Evolutionary conservation across 2,113 vertebrate species (phyloP), one percentile per base, ranked within the genome.

Genomic region (Rhea americana): DNA sequence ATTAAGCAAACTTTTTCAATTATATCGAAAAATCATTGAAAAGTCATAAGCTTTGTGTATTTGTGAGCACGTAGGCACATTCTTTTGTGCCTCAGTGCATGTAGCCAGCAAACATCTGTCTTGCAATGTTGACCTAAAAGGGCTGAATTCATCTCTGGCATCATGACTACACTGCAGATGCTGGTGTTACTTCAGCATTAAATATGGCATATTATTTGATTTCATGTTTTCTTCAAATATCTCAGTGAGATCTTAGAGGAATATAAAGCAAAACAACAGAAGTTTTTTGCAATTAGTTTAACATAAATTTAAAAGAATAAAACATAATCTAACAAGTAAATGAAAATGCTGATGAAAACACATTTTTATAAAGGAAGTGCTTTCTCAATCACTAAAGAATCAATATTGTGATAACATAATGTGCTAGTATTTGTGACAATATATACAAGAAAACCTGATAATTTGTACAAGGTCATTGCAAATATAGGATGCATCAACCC

Each of bases 381-480:
- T 70, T 25, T 47, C 43, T 39, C 61, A 74, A 30, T 39, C 88
- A 50, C 7, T 35, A 30, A 66, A 80, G 10, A 55, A 41, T 37
- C 82, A 14, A 14, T 41, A 39, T 35, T 66, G 30, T 37, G 15
- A 76, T 58, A 61, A 51, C 15, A 73, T 7, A 61, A 65, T 6
- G 71, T 21, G 3, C 32, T 76, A 82, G 11, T 59, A 56, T 8
- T 75, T 82, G 18, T 65, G 62, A n/a, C 20, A 77, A 16, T 13
- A 68, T 12, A 18, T 24, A 35, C 48, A 65, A 48, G 50, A 89
- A 95, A 83, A 83, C 1, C 19, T 53, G 75, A 41, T 7, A 92
- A 56, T 93, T 91, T 96, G 87, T 91, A 84, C 97, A 98, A 98
- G 97, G 97, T 98, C 97, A 96, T 26, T 92, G 68, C 59, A 96